Conservation (phyloP, 2,888 invertebrate species). For the Apoderus coryli region DNA sequence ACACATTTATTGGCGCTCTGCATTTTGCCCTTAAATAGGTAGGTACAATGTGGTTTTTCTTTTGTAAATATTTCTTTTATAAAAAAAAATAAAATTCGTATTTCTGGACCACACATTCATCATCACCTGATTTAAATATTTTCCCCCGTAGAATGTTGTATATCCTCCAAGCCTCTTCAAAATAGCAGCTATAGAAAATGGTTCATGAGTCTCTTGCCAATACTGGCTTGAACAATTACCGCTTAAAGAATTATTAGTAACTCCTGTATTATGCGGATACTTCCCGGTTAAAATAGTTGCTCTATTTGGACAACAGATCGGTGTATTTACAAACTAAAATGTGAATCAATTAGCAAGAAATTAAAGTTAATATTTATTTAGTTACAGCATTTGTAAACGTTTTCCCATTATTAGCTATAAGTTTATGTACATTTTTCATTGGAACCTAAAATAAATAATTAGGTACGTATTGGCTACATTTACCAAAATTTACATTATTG, state of each 20-base stretch:
- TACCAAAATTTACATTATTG: not conserved
- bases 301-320: slow-evolving; percentile 85
- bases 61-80: too few species aligned
- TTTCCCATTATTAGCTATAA: slow-evolving; percentile 49
- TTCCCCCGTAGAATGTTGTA: slow-evolving; percentile 81
- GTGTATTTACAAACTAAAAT: slow-evolving; percentile 65
- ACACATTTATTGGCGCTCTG: too few species aligned
- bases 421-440: slow-evolving; percentile 45
- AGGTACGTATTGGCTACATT: too few species aligned
- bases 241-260: slow-evolving; percentile 58
- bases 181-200: slow-evolving; percentile 49
- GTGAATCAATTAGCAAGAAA: slow-evolving; percentile 1
- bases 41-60: too few species aligned
- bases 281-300: slow-evolving; percentile 71
- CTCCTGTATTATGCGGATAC: slow-evolving; percentile 70
- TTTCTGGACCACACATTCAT: too few species aligned
- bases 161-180: slow-evolving; percentile 49
- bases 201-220: slow-evolving; percentile 56
- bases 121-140: slow-evolving; percentile 76
- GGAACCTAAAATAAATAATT: slow-evolving; percentile 42
- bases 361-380: slow-evolving; percentile 4
- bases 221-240: slow-evolving; percentile 60
- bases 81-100: too few species aligned
- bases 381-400: slow-evolving; percentile 63
- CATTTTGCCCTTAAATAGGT: too few species aligned